phyloP scores from a whole-genome alignment of 2,888 invertebrate genomes.

The Bibio marci region DNA sequence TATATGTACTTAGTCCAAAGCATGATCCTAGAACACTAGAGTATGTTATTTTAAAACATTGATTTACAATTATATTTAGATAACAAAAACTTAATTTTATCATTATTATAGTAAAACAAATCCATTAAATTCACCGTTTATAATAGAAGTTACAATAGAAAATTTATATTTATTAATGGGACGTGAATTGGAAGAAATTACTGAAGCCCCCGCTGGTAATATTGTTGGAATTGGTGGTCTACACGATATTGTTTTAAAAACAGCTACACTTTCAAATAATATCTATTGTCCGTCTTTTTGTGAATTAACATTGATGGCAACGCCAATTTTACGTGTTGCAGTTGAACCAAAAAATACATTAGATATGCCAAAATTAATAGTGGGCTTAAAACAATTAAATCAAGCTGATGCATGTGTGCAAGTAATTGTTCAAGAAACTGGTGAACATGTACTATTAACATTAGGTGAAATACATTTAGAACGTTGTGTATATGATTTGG shows the following conservation, averaged over 20 bases:
- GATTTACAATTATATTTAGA: not conserved
- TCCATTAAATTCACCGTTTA: conserved; percentile 21
- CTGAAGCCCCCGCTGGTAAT: conserved; percentile 75
- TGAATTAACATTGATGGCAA: conserved; percentile 55
- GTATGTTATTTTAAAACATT: conserved; percentile 25
- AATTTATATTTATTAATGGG: conserved; percentile 87
- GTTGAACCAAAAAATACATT: conserved; percentile 69
- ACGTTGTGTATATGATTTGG: conserved; percentile 85
- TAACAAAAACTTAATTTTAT: not conserved
- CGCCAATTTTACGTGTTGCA: conserved; percentile 87
- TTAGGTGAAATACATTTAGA: conserved; percentile 96
- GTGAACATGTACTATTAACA: conserved; percentile 87
- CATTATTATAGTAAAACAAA: conserved; percentile 8
- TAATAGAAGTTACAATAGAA: conserved; percentile 34
- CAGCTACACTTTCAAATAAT: conserved; percentile 72
- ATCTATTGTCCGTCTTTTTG: conserved; percentile 74
- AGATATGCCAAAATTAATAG: conserved; percentile 56
- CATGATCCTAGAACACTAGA: conserved; percentile 55
- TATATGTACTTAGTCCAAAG: conserved; percentile 76
- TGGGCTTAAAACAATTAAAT: conserved; percentile 70
- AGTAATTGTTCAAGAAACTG: conserved; percentile 78
- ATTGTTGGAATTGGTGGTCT: conserved; percentile 72
- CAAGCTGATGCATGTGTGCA: conserved; percentile 84
- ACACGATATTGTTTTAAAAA: conserved; percentile 69
- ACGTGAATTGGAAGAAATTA: conserved; percentile 64